Evolutionary conservation across 2,113 vertebrate genomes (phyloP).

Genomic region (Stegastes partitus): DNA sequence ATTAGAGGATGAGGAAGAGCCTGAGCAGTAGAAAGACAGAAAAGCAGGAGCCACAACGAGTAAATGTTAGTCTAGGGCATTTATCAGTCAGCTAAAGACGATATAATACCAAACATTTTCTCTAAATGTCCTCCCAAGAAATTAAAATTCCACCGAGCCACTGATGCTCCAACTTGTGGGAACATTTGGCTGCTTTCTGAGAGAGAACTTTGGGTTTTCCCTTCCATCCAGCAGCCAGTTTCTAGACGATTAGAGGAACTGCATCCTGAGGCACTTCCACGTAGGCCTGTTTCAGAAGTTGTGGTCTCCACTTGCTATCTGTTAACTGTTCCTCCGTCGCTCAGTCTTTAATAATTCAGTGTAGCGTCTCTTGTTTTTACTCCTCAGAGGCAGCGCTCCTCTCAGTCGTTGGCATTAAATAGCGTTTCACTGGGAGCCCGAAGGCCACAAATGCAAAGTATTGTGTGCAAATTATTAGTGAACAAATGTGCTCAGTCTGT

Average conservation of each 20-base stretch:
- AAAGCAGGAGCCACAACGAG: neutral
- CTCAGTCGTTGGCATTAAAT: neutral
- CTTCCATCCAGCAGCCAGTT: neutral
- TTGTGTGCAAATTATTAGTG: neutral
- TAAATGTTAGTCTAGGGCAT: neutral
- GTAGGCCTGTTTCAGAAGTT: neutral
- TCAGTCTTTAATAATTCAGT: slow-evolving; percentile 21
- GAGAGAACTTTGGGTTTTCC: slow-evolving; percentile 35
- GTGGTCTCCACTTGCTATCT: neutral
- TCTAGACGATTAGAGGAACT: slow-evolving; percentile 38
- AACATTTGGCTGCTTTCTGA: neutral
- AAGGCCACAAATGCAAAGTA: neutral
- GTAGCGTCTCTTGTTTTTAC: neutral
- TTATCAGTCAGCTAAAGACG: neutral
- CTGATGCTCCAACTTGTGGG: neutral
- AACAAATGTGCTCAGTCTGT: neutral
- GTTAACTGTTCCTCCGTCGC: neutral
- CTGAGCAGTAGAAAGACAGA: neutral
- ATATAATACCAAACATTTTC: too few relatives aligned
- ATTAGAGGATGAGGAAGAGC: neutral
- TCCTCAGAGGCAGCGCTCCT: neutral
- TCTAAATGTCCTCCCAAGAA: too few relatives aligned
- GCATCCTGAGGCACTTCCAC: slow-evolving; percentile 36
- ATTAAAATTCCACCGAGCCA: neutral
- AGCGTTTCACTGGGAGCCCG: neutral